phyloP scores from a whole-genome alignment of 2,797 vertebrate species.

The Valencia hispanica region DNA sequence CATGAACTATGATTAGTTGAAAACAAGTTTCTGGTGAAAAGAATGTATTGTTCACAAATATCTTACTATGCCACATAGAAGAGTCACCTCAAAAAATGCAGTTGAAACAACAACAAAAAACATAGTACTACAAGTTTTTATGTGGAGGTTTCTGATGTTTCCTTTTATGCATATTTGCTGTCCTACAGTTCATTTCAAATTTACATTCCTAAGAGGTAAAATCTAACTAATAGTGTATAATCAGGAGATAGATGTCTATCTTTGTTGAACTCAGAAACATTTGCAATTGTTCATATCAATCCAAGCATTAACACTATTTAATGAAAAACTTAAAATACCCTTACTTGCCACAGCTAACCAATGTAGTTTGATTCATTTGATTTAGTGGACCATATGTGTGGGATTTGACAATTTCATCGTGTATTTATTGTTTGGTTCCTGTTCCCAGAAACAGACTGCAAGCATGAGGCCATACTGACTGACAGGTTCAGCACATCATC shows the following conservation, averaged over 20 bases:
- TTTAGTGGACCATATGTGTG: too few relatives aligned
- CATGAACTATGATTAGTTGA: neutral
- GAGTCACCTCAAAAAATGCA: neutral
- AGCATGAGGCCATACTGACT: conserved; percentile 8
- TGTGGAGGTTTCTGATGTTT: neutral
- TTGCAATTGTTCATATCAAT: neutral
- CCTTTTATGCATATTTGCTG: neutral
- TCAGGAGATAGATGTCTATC: neutral
- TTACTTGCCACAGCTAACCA: neutral
- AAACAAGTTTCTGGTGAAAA: neutral
- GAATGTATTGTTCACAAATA: neutral
- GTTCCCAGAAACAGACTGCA: neutral
- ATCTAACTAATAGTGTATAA: neutral
- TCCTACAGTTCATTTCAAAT: neutral
- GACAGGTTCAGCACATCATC: conserved; percentile 17
- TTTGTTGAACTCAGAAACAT: neutral
- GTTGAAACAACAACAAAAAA: neutral
- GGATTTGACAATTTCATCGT: neutral
- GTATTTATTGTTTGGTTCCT: neutral
- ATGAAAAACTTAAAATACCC: neutral
- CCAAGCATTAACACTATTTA: neutral
- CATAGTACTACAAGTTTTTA: neutral
- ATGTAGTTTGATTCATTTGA: neutral
- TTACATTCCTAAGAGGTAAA: neutral
- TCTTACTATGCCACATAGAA: neutral